phyloP scores from a whole-genome alignment of 2,888 invertebrate genomes.

The Drosophila parthenogenetica region DNA sequence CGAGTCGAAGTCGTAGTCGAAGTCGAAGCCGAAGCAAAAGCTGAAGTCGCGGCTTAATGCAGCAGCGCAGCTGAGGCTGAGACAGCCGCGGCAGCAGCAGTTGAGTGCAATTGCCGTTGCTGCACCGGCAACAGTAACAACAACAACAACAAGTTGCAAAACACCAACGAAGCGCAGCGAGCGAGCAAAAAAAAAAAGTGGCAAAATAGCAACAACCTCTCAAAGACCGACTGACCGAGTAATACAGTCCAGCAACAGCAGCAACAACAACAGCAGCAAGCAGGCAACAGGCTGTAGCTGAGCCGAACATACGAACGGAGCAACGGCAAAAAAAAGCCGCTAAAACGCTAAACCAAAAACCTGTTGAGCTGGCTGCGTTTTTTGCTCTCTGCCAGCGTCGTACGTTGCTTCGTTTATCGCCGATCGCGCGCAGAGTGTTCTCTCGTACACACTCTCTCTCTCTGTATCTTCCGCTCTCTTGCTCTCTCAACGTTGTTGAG shows the following conservation, averaged over 20 bases:
- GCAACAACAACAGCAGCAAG: conserved; percentile 43
- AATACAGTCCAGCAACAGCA: conserved; percentile 84
- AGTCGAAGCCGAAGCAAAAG: conserved; percentile 4
- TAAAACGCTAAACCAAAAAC: conserved; percentile 67
- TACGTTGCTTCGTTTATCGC: conserved; percentile 75
- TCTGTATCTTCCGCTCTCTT: conserved; percentile 22
- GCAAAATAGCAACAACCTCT: conserved; percentile 85
- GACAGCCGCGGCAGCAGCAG: conserved; percentile 27
- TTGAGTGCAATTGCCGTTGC: conserved; percentile 77
- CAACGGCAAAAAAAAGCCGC: conserved; percentile 74
- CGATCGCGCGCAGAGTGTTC: conserved; percentile 35
- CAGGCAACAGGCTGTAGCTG: conserved; percentile 60
- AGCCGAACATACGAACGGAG: conserved; percentile 62
- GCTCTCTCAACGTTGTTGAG: conserved; percentile 56
- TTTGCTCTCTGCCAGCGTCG: conserved; percentile 73
- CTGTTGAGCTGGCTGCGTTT: conserved; percentile 64
- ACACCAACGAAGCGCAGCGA: conserved; percentile 65
- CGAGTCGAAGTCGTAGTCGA: too few relatives aligned
- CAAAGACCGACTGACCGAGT: conserved; percentile 86
- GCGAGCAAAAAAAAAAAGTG: conserved; percentile 55
- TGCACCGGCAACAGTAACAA: conserved; percentile 52
- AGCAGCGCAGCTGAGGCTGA: conserved; percentile 40
- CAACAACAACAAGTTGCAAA: conserved; percentile 69
- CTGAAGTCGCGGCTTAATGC: conserved; percentile 52
- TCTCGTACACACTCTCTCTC: conserved; percentile 12